A percentile compares a stretch with the other conserved stretches of the same genome.
Conservation (phyloP, 2,888 invertebrate genomes). For the Pachliopta kotzebuea region DNA sequence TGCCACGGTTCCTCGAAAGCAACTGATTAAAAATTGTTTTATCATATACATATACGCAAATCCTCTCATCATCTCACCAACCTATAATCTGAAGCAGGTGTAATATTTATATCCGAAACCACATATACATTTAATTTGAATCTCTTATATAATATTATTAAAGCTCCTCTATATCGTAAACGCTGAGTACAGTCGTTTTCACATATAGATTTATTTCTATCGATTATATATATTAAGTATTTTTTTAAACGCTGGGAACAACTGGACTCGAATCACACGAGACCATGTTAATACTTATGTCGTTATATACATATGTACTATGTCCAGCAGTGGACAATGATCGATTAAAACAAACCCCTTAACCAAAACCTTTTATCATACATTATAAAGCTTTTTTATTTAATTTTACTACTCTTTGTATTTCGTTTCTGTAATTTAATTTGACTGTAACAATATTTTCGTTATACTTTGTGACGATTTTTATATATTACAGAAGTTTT, state of each 20-base stretch:
- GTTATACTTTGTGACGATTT: no score
- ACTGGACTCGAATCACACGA: neutral
- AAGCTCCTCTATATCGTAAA: neutral
- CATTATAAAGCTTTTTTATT: no score
- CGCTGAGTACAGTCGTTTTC: neutral
- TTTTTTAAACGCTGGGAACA: neutral
- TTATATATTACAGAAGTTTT: no score
- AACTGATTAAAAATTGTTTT: constrained; percentile 1
- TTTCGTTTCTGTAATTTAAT: no score
- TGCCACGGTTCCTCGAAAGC: no score
- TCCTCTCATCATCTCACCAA: neutral
- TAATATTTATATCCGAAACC: neutral
- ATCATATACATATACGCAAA: constrained; percentile 1
- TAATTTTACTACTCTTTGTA: no score
- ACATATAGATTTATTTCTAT: neutral
- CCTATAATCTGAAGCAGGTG: neutral
- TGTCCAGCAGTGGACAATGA: neutral
- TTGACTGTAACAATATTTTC: no score
- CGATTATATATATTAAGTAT: no score
- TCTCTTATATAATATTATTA: neutral
- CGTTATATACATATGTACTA: neutral
- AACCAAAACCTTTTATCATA: no score
- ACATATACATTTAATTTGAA: neutral
- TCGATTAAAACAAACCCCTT: no score
- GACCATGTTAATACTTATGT: neutral